Base-by-base conservation (phyloP, 2,888 invertebrate species). In the Ennomos quercinarius region DNA sequence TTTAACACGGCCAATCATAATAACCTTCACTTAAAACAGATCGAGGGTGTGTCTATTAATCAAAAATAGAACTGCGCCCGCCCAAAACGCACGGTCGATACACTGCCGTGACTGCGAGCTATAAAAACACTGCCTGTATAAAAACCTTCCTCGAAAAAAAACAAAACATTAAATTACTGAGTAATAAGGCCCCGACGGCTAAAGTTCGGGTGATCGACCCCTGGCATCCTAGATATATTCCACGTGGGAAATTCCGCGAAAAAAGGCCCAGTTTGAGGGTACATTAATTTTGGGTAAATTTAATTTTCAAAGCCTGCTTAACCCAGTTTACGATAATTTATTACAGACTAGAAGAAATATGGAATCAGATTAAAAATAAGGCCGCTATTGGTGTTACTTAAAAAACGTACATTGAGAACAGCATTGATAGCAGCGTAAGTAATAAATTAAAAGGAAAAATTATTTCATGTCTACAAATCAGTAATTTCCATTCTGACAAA, bases 181-280 rank as follows among this genome's bases (percentile, higher is more conserved):
- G 88, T 91, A 91, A 91, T 91, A 89, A 90, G 86, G 78, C 80
- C 73, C 74, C 77, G 79, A 81, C 83, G 80, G 61, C 67, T 67
- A 78, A 87, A 85, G 79, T 83, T 78, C 77, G 80, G 84, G 84
- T 85, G 87, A 88, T 89, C 89, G 89, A 89, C 86, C 88, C 77
- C 77, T 66, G 77, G 76, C 71, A 48, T 63, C 68, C 76, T 72
- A 76, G 84, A 83, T 86, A 90, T 88, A 83, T 81, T 84, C 83
- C 91, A 88, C 90, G 81, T 84, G 90, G 90, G 91, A 91, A 90
- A 90, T 90, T 66, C 84, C 76, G 83, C 86, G 76, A 76, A 80
- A 72, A 76, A 66, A 67, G 64, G 73, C 77, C 70, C 73, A 74
- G 67, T 69, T 67, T 72, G 64, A 68, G 57, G 59, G 58, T 61